phyloP scores from a whole-genome alignment of 92 coral and sea anemone species.

The Micromussa lordhowensis region DNA sequence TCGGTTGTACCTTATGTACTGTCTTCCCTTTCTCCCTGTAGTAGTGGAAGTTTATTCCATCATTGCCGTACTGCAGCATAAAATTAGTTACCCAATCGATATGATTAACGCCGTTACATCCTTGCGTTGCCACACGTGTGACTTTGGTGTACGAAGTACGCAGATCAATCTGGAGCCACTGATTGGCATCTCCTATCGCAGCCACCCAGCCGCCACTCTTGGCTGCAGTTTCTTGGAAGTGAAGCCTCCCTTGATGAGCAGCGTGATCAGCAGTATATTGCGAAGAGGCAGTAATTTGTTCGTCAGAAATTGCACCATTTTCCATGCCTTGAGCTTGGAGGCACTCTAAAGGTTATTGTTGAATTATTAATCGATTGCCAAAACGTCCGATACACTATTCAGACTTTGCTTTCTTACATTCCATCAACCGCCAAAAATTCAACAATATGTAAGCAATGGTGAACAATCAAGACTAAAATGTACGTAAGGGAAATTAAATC shows the following conservation, averaged over 20 bases:
- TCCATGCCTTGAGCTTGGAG: conserved; percentile 24
- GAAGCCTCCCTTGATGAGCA: conserved; percentile 9
- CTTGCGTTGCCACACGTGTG: neutral
- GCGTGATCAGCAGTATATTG: neutral
- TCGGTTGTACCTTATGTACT: neutral
- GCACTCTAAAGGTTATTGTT: neutral
- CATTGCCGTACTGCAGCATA: neutral
- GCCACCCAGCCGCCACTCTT: neutral
- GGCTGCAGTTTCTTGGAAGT: neutral
- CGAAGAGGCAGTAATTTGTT: conserved; percentile 25
- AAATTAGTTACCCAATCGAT: neutral
- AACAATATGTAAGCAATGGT: no score
- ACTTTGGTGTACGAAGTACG: neutral
- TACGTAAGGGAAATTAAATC: no score
- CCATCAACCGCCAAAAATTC: no score
- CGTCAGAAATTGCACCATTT: conserved; percentile 10
- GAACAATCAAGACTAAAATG: no score
- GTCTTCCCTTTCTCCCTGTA: neutral
- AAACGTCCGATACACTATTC: no score
- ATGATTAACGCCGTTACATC: neutral
- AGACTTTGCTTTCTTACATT: no score
- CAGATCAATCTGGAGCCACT: neutral
- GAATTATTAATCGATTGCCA: neutral
- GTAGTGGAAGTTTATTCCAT: neutral
- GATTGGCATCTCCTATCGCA: neutral